A percentile compares a stretch with the other conserved stretches of the same genome.
These are phyloP conservation scores for Leucozona laternaria DNA, from an alignment of 2,888 invertebrate species.

Conservation along the genomic window DNA sequence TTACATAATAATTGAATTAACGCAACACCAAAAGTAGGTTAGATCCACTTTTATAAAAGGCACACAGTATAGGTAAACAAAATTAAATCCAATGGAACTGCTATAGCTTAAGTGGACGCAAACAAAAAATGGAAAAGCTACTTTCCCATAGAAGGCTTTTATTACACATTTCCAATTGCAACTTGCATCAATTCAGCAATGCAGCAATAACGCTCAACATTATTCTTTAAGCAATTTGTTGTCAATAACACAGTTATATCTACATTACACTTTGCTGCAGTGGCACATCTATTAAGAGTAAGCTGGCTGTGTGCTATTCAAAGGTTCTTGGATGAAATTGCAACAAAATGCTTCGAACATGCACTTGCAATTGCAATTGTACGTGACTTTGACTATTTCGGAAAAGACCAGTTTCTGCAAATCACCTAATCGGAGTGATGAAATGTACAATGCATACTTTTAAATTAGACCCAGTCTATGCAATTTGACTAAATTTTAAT, in stretches of 20 bases:
- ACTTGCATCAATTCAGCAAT: neutral
- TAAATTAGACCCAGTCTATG: conserved; percentile 69
- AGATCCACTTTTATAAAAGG: conserved; percentile 8
- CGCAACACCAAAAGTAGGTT: conserved; percentile 46
- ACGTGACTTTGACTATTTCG: conserved; percentile 55
- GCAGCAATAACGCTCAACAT: conserved; percentile 23
- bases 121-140: conserved; percentile 23
- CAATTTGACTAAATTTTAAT: neutral
- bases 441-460: neutral
- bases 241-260: conserved; percentile 37
- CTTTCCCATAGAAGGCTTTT: conserved; percentile 51
- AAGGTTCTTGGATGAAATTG: neutral
- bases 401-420: conserved; percentile 55
- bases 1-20: neutral
- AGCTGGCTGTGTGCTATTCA: neutral
- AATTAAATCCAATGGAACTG: conserved; percentile 4
- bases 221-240: conserved; percentile 38
- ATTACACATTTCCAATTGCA: conserved; percentile 37
- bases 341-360: conserved; percentile 17
- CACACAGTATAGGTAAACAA: neutral
- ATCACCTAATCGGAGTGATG: conserved; percentile 14
- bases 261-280: neutral
- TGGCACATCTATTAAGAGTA: neutral
- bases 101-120: conserved; percentile 17
- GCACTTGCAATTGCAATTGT: conserved; percentile 14